Base-by-base conservation (phyloP, 2,888 invertebrate species). In the Cephus pulcher region DNA sequence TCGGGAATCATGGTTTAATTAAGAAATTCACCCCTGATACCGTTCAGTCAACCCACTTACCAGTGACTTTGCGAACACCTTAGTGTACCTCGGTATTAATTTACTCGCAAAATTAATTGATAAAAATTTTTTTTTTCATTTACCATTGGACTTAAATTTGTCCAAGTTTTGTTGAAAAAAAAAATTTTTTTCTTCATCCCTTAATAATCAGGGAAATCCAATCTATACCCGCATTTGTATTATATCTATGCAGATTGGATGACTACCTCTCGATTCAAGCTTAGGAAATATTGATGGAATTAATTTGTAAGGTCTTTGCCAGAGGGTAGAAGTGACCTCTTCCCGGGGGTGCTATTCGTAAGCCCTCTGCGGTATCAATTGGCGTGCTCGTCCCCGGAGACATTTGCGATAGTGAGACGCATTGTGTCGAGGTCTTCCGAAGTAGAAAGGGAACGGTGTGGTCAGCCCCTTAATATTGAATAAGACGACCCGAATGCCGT, bases 301-400 rank as follows among this genome's bases (percentile, higher is more conserved):
- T 79, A 82, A 81, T 82, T 82, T 75, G 77, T 70, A 76, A 75
- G 35, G 71, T 78, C 35, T 68, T 76, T 75, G 71, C 71, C 71
- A 34, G 9, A 71, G 71, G 56, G 56, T 56, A 56, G 56, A 34
- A 71, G 71, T 33, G 33, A 32, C 71, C 33, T 34, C 77, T 80
- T 85, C 90, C 86, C 89, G 37, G 73, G 89, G 86, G 89, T 80
- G 85, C 89, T 86, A 89, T 89, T 89, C 87, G 87, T 86, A 82
- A 83, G 82, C 87, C 86, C 88, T 87, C 84, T 82, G 85, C 83
- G 87, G 88, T 89, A 90, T 90, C 89, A 89, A 90, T 90, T 89
- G 90, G 88, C 86, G 88, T 84, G 83, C 83, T 85, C 84, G 86
- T 86, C 86, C 84, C 85, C 82, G 82, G 84, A 86, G 84, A 86